Percentiles rank a stretch among this genome's conserved stretches.
phyloP scores from a whole-genome alignment of 2,888 invertebrate genomes.

The Epistrophe eligans region DNA sequence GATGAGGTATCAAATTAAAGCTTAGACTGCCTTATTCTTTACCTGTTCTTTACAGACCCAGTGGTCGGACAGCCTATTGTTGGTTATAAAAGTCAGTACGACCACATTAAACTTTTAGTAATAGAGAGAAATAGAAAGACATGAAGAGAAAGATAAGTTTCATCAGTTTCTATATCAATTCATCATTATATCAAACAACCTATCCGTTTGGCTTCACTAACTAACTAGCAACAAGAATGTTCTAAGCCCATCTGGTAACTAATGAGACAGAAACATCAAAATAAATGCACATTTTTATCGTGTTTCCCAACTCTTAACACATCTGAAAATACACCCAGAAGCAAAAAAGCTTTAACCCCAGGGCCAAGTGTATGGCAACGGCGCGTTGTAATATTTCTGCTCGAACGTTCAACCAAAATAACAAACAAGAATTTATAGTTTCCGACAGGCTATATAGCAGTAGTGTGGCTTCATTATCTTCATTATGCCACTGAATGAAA shows the following conservation, averaged over 20 bases:
- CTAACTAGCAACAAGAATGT: slow-evolving; percentile 25
- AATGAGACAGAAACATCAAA: slow-evolving; percentile 53
- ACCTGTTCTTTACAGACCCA: too few species aligned
- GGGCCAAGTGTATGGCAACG: slow-evolving; percentile 51
- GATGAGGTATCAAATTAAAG: too few species aligned
- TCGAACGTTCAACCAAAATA: slow-evolving; percentile 36
- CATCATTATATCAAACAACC: neutral
- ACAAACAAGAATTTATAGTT: slow-evolving; percentile 70
- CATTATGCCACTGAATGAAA: slow-evolving; percentile 66
- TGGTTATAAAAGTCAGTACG: too few species aligned
- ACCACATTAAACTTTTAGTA: too few species aligned
- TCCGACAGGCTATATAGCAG: slow-evolving; percentile 68
- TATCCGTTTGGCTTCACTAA: slow-evolving; percentile 32
- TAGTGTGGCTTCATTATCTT: slow-evolving; percentile 55
- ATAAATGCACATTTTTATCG: slow-evolving; percentile 28
- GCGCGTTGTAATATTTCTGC: slow-evolving; percentile 37
- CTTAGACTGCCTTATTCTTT: too few species aligned
- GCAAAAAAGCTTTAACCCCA: slow-evolving; percentile 47
- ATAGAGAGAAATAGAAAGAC: neutral
- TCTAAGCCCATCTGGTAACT: slow-evolving; percentile 9
- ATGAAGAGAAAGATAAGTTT: neutral
- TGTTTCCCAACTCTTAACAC: slow-evolving; percentile 58
- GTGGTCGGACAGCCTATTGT: too few species aligned
- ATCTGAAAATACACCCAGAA: slow-evolving; percentile 10
- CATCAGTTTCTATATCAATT: neutral